Conservation (phyloP, 2,888 invertebrate species). For the Lasioglossum leucozonium region DNA sequence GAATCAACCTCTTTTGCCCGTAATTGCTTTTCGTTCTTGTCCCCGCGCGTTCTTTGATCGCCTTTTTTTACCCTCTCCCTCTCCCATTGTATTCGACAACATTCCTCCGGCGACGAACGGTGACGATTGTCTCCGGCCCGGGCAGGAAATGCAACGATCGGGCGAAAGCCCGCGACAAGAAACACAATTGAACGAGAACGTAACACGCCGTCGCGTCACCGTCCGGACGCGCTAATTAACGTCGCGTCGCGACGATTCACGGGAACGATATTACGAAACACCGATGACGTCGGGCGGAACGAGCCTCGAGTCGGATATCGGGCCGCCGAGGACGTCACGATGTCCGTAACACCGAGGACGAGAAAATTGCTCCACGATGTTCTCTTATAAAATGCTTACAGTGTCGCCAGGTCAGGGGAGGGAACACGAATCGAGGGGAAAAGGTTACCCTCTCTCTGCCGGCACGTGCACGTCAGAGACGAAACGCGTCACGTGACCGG, state of each 20-base stretch:
- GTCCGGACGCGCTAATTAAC: not conserved
- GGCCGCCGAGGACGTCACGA: not conserved
- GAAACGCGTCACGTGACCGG: no score
- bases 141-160: not conserved
- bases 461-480: no score
- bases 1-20: conserved; percentile 39
- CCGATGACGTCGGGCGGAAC: not conserved
- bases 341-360: not conserved
- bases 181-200: not conserved
- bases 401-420: no score
- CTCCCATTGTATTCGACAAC: conserved; percentile 12
- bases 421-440: no score
- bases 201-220: not conserved
- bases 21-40: conserved; percentile 56
- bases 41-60: conserved; percentile 38
- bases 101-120: not conserved
- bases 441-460: no score
- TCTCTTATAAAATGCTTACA: not conserved
- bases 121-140: conserved; percentile 11
- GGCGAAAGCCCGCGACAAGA: not conserved
- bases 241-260: not conserved
- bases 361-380: not conserved
- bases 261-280: not conserved
- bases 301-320: not conserved
- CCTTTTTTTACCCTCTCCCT: not conserved